Base-by-base conservation (phyloP, 2,113 vertebrate species). In the Rhipidura dahli region DNA sequence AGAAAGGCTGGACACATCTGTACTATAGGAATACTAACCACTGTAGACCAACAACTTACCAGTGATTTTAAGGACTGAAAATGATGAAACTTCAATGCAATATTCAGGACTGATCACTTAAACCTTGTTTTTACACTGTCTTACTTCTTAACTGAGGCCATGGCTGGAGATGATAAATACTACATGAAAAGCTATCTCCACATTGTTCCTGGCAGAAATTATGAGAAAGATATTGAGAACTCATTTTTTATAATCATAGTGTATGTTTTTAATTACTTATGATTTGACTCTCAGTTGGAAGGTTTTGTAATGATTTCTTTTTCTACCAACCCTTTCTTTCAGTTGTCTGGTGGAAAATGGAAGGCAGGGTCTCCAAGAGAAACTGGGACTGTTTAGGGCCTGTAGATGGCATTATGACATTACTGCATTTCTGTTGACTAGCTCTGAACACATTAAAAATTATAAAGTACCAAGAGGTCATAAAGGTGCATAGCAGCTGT, bases 391-490 rank as follows among this genome's bases (percentile, higher is more conserved):
- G 4, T 85, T 87, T 66, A 53, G 66, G 87, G 39, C 93, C 95
- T 96, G 94, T 96, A 97, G 95, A 80, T 95, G 94, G 94, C 96
- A 95, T 96, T 96, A 90, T 56, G 93, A 60, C 78, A 94, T 94
- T 63, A 54, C 71, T 61, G 12, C 82, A 83, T 96, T 92, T 90
- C 39, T 81, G 53, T 51, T 64, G 64, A 64, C 64, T 81, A 21
- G n/a, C 63, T 93, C n/a, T 71, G 85, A 79, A 81, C 33, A 71
- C 39, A 68, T 81, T 49, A 72, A 94, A 90, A 89, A 83, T 75
- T 56, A 60, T 30, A 42, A 86, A 89, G 68, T 63, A 75, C 47
- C 42, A 86, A 81, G 64, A 68, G 72, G 93, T 95, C 87, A 86
- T 47, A 85, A 89, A 95, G 79, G 83, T 87, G 22, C 31, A 47